Evolutionary conservation across 2,113 vertebrate genomes (phyloP), one percentile per base, ranked within the genome.

Genomic region (Ctenodactylus gundi): DNA sequence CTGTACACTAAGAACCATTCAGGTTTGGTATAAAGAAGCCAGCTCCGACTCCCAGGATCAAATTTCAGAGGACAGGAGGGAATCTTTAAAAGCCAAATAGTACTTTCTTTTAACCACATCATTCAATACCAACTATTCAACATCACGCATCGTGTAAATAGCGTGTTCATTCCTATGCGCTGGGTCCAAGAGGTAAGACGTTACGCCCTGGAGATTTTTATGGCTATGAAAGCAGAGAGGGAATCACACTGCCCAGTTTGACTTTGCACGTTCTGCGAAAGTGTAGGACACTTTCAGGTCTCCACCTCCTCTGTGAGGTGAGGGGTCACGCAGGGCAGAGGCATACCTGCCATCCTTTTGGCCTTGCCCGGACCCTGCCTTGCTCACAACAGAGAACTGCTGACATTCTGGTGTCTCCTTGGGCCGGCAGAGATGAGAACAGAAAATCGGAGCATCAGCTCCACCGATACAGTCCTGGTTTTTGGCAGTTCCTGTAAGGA

Each of bases 91-190:
- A 94, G 72, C 36, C 57, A 82, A 64, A 23, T 65, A 51, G 70
- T 58, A 60, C 36, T 83, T 85, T 53, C 84, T 85, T 93, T 73
- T 83, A 86, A 89, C 76, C 70, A 73, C 20, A 34, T 90, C 25
- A 57, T 68, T 85, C 81, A 96, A 83, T 75, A 82, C 44, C 62
- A 92, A 60, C n/a, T 65, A n/a, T 57, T 93, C 46, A 73, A 82
- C 57, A 90, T 68, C n/a, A 90, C 55, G 55, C 41, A 58, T 70
- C 81, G 82, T 85, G 95, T 83, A 96, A 96, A 93, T 73, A 88
- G 44, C n/a, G n/a, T n/a, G n/a, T 49, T 12, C 31, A 78, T 94
- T 96, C 83, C 89, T 85, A 92, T 68, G 76, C 53, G 87, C 73
- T 60, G 21, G n/a, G 72, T 85, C 34, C 77, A 93, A 93, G 65